Conservation (phyloP, 2,888 invertebrate species). For the Smittia sp. region DNA sequence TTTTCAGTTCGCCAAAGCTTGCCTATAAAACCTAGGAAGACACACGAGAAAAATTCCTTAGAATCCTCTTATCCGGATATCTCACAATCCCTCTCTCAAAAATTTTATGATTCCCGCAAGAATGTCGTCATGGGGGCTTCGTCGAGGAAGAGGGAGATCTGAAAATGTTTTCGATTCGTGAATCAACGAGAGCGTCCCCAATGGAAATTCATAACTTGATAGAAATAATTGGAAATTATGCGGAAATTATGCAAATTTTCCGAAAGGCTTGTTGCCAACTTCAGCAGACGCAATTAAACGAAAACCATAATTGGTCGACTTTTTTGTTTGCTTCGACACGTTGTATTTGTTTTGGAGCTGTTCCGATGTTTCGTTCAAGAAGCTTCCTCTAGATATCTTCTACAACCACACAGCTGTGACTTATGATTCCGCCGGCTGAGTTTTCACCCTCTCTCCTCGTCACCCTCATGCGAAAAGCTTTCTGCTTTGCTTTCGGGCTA, state of each 20-base stretch:
- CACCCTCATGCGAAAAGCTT: too few relatives aligned
- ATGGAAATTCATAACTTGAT: background rate
- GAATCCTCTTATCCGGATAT: slow-evolving; percentile 13
- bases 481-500: background rate
- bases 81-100: background rate
- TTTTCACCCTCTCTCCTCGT: too few relatives aligned
- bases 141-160: background rate
- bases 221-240: slow-evolving; percentile 8
- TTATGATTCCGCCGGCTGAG: too few relatives aligned
- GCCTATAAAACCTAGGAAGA: background rate
- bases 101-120: background rate
- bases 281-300: background rate
- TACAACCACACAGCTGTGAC: background rate
- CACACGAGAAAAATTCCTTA: background rate
- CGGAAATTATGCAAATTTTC: slow-evolving; percentile 8
- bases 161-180: too few relatives aligned
- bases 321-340: too few relatives aligned
- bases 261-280: background rate
- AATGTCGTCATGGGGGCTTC: background rate
- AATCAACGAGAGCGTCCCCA: background rate
- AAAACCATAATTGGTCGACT: background rate
- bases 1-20: too few relatives aligned
- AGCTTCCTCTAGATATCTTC: background rate
- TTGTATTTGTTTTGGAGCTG: background rate
- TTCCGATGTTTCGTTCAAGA: background rate